A percentile compares a stretch with the other conserved stretches of the same genome.
Conservation (phyloP, 2,113 vertebrate genomes). For the Mustela nigripes region DNA sequence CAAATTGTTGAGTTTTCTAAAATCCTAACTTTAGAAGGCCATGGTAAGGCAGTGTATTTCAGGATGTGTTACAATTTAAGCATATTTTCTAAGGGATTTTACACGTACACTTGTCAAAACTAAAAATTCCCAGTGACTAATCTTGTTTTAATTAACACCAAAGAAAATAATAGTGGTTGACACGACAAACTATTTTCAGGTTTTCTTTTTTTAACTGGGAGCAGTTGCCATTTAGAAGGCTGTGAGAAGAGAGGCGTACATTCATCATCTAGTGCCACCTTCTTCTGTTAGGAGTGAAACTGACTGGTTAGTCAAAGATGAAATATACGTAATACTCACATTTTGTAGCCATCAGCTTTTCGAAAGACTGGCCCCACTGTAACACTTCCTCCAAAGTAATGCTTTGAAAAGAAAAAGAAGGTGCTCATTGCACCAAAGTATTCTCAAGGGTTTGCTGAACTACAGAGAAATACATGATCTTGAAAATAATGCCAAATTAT, state of each 20-base stretch:
- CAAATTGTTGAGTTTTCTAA: not conserved
- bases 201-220: not conserved
- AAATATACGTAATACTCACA: conserved; percentile 74
- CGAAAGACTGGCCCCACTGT: conserved; percentile 84
- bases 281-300: not conserved
- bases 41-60: not conserved
- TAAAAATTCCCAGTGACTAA: conserved; percentile 72
- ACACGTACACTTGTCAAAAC: conserved; percentile 58
- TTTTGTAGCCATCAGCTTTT: conserved; percentile 85
- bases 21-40: conserved; percentile 43
- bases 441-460: not conserved
- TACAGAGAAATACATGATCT: not conserved
- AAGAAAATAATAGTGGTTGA: not conserved
- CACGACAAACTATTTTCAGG: conserved; percentile 47
- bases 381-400: conserved; percentile 82
- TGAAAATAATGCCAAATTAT: not conserved
- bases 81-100: conserved; percentile 60
- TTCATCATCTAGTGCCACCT: not conserved
- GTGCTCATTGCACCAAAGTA: not conserved
- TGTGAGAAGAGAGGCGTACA: rapidly evolving
- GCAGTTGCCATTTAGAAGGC: not conserved
- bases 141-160: conserved; percentile 75
- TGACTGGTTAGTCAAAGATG: not conserved
- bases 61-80: conserved; percentile 64
- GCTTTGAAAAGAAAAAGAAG: conserved; percentile 76